A percentile compares a stretch with the other conserved stretches of the same genome.
Conservation (phyloP, 2,888 invertebrate species). For the Horisme vitalbata region DNA sequence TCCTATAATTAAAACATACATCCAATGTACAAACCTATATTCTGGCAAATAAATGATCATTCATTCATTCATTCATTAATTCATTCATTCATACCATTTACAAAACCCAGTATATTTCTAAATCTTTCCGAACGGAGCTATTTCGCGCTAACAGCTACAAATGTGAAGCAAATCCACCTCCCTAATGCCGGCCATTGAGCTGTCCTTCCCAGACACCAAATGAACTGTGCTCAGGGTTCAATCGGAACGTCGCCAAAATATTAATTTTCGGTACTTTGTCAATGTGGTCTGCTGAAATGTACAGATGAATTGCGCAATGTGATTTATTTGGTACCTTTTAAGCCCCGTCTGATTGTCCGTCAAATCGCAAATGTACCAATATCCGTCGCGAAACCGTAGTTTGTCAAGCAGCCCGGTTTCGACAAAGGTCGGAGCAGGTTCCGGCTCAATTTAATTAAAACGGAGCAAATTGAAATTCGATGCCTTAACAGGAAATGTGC, state of each 20-base stretch:
- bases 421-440: conserved; percentile 6
- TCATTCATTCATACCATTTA: no score
- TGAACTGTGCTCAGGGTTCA: conserved; percentile 15
- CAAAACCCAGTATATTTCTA: not conserved
- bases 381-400: not conserved
- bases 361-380: not conserved
- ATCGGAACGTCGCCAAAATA: not conserved
- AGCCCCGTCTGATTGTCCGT: not conserved
- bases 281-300: no score
- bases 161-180: conserved; percentile 17
- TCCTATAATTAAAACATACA: no score
- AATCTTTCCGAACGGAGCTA: conserved; percentile 6
- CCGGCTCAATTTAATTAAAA: conserved; percentile 20
- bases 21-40: no score
- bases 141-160: conserved; percentile 21
- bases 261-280: conserved; percentile 5
- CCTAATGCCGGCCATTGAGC: conserved; percentile 10
- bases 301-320: no score
- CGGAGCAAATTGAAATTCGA: conserved; percentile 20
- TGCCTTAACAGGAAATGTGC: conserved; percentile 17
- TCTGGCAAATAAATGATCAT: no score
- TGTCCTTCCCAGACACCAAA: conserved; percentile 9
- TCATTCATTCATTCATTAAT: no score
- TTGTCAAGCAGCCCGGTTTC: conserved; percentile 2
- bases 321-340: not conserved